Percentiles rank a stretch among this genome's conserved stretches.
Conservation (phyloP, 2,797 vertebrate genomes). For the Gymnodraco acuticeps region DNA sequence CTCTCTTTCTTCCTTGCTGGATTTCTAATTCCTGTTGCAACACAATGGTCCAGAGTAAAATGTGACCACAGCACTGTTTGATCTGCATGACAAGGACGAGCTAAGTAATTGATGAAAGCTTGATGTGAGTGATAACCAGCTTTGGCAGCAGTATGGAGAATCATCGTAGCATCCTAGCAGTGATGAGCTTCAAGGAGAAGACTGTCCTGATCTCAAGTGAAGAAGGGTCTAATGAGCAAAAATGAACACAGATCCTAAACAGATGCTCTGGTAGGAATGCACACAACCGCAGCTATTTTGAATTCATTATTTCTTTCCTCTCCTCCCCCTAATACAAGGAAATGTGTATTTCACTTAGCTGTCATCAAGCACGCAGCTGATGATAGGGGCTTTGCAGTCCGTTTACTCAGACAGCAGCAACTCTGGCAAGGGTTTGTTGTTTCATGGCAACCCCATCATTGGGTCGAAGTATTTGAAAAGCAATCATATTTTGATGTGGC, state of each 20-base stretch:
- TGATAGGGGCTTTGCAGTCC: conserved; percentile 69
- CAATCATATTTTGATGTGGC: conserved; percentile 67
- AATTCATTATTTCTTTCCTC: conserved; percentile 46
- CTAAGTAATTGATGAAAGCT: conserved; percentile 82
- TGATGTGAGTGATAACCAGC: conserved; percentile 79
- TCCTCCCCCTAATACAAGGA: conserved; percentile 43
- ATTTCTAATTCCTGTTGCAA: conserved; percentile 41
- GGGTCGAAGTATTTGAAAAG: conserved; percentile 58
- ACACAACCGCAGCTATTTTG: conserved; percentile 63
- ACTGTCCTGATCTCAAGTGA: conserved; percentile 53
- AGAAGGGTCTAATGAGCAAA: conserved; percentile 73
- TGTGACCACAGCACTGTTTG: conserved; percentile 54
- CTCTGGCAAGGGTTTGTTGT: conserved; percentile 46
- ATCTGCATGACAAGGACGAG: conserved; percentile 56
- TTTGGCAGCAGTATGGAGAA: conserved; percentile 62
- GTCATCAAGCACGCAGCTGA: conserved; percentile 60
- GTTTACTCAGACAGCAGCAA: conserved; percentile 61
- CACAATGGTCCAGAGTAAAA: conserved; percentile 28
- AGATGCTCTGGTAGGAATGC: conserved; percentile 69
- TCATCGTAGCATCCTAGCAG: conserved; percentile 49
- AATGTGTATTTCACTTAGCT: conserved; percentile 71
- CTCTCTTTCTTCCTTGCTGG: conserved; percentile 31
- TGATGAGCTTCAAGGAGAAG: conserved; percentile 54
- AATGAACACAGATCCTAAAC: conserved; percentile 79
- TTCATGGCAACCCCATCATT: conserved; percentile 51